Evolutionary conservation across 1,140 invertebrate genomes (phyloP).

Genomic region (Saccostrea cuccullata): DNA sequence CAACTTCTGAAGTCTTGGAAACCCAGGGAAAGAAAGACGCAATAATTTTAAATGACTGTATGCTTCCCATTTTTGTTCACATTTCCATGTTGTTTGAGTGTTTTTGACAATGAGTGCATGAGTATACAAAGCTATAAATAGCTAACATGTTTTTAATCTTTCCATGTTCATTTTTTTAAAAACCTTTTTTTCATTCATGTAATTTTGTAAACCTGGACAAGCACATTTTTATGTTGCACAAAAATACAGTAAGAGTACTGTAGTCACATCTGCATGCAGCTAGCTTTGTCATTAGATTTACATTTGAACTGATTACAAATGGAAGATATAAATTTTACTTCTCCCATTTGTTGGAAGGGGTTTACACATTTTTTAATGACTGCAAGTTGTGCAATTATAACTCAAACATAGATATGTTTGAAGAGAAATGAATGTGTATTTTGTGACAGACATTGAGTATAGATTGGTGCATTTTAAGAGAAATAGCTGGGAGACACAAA

Average conservation of each 20-base stretch:
- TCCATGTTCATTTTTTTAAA: conserved; percentile 2
- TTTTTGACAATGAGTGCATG: conserved; percentile 2
- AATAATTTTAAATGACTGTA: background rate
- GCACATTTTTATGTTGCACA: background rate
- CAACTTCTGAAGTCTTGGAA: conserved; percentile 93
- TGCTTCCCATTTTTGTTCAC: background rate
- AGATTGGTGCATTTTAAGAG: no score
- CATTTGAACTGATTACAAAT: no score
- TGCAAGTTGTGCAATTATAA: no score
- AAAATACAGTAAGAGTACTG: background rate
- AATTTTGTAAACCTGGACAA: background rate
- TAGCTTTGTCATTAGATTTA: no score
- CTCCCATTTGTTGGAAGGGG: no score
- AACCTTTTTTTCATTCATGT: background rate
- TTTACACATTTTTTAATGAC: no score
- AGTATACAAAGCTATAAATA: background rate
- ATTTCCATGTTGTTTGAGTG: conserved; percentile 19
- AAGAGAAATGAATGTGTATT: no score
- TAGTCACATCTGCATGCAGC: no score
- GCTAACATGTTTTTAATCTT: background rate
- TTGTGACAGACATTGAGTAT: no score
- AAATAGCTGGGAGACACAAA: no score
- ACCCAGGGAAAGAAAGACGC: conserved; percentile 59
- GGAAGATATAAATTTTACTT: no score
- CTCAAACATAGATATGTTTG: no score